A percentile compares a stretch with the other conserved stretches of the same genome.
These are phyloP conservation scores for Myrmecophaga tridactyla DNA, from an alignment of 2,113 vertebrate species.

Conservation along the genomic window DNA sequence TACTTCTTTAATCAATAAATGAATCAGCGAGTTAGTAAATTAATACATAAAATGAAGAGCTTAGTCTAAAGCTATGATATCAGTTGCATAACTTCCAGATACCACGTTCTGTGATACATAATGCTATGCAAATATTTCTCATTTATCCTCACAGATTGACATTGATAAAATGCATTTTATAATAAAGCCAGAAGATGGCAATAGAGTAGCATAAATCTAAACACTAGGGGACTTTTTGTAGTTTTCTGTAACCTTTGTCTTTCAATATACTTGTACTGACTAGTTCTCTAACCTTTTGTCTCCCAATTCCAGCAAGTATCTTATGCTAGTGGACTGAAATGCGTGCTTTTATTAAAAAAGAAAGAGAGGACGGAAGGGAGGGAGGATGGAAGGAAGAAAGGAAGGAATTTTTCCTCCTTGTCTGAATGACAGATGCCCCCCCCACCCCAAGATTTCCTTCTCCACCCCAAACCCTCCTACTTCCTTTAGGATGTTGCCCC, in stretches of 20 bases:
- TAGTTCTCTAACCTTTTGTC: conserved; percentile 7
- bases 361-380: not conserved
- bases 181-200: conserved; percentile 72
- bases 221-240: not conserved
- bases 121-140: not conserved
- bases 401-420: not conserved
- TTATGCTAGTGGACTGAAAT: not conserved
- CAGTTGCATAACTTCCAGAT: not conserved
- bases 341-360: not conserved
- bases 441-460: not conserved
- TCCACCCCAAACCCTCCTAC: not conserved
- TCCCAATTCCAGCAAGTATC: conserved; percentile 33
- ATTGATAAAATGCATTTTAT: conserved; percentile 25
- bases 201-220: conserved; percentile 60
- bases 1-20: not conserved
- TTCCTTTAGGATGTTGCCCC: not conserved
- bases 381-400: not conserved
- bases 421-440: not conserved
- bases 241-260: not conserved
- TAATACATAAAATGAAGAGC: not conserved
- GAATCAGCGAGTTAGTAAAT: not conserved
- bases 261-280: conserved; percentile 7
- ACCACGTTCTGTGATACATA: not conserved
- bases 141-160: not conserved
- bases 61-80: not conserved